These are phyloP conservation scores for Athalia rosae DNA, from an alignment of 2,888 invertebrate genomes.

Conservation along the genomic window DNA sequence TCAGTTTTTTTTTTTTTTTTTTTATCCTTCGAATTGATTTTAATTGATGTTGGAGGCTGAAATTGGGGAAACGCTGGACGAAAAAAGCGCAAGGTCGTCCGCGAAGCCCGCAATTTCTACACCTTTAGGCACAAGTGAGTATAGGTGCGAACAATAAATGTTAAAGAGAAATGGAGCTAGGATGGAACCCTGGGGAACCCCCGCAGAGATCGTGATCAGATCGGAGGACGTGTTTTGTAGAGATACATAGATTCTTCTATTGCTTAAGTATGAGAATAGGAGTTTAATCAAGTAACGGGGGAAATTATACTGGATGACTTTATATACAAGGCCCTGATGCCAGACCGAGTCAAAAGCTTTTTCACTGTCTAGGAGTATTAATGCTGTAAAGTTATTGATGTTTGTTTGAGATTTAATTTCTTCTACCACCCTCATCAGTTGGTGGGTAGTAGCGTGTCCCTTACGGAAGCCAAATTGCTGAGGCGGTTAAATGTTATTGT, in stretches of 20 bases:
- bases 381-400: background rate
- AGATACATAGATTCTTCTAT: conserved; percentile 25
- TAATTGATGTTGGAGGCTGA: no score
- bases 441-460: background rate
- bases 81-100: no score
- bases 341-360: conserved; percentile 13
- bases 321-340: background rate
- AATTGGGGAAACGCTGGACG: no score
- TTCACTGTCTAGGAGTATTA: background rate
- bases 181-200: conserved; percentile 47
- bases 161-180: conserved; percentile 45
- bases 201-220: background rate
- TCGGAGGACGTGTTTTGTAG: background rate
- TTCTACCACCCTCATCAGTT: background rate
- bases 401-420: background rate
- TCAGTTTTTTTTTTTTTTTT: no score
- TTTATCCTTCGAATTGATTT: no score
- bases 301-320: background rate
- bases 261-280: background rate
- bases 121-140: background rate
- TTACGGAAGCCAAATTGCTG: conserved; percentile 12
- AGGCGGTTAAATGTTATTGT: background rate
- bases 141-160: background rate
- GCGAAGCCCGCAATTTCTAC: no score
- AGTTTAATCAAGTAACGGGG: background rate